Percentiles rank a stretch among this genome's conserved stretches.
These are phyloP conservation scores for Echinometra lucunter DNA, from an alignment of 53 echinoderm and acorn worm genomes.

Conservation along the genomic window DNA sequence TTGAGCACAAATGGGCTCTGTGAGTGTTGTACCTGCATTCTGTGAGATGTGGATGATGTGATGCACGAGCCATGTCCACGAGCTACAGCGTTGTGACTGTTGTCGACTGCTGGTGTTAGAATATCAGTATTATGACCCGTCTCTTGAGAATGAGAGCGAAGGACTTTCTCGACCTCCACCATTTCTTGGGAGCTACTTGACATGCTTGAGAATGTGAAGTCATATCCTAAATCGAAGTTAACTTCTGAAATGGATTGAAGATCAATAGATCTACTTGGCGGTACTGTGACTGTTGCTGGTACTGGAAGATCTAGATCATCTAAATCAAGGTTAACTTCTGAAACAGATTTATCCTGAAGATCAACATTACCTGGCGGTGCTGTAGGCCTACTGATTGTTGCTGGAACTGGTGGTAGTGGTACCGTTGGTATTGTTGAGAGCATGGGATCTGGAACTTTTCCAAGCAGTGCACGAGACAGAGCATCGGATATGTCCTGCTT, in stretches of 20 bases:
- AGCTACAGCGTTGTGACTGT: background rate
- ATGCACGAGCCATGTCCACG: background rate
- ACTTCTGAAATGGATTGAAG: background rate
- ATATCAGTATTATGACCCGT: background rate
- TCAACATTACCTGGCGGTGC: background rate
- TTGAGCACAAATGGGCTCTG: too few species aligned
- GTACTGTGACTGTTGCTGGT: too few species aligned
- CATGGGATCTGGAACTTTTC: background rate
- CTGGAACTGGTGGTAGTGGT: background rate
- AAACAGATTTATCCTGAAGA: too few species aligned
- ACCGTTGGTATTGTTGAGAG: background rate
- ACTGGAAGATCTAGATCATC: too few species aligned
- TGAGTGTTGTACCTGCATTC: too few species aligned
- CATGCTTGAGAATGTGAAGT: background rate
- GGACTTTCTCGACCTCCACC: background rate
- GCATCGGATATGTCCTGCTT: constrained; percentile 45
- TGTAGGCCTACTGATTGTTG: constrained; percentile 18
- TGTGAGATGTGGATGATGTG: constrained; percentile 17
- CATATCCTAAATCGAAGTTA: too few species aligned
- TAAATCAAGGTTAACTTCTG: background rate
- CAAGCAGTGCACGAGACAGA: constrained; percentile 37
- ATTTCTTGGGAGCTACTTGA: constrained; percentile 46
- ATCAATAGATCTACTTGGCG: background rate
- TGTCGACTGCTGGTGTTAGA: background rate
- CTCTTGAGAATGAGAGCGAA: too few species aligned